phyloP scores from a whole-genome alignment of 2,113 vertebrate genomes.

The Aptenodytes patagonicus region DNA sequence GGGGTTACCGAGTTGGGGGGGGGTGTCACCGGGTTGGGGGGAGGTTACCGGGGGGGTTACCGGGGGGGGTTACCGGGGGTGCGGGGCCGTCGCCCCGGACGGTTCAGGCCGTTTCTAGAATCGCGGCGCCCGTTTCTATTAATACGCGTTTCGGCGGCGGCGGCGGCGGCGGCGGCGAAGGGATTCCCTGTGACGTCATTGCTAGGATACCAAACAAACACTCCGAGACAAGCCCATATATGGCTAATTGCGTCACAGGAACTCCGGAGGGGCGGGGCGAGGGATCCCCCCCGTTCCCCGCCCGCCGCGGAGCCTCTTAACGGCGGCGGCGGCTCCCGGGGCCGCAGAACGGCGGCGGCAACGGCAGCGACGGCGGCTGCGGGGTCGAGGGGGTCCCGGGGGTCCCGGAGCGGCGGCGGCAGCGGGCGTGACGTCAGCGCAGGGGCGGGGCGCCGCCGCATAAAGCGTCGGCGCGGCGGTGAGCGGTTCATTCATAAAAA shows the following conservation, averaged over 20 bases:
- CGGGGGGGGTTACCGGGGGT: no score
- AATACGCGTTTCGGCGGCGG: constrained; percentile 73
- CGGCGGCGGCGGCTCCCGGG: background rate
- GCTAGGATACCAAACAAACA: constrained; percentile 99
- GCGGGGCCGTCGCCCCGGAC: background rate
- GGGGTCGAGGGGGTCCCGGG: background rate
- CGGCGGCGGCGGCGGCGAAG: constrained; percentile 76
- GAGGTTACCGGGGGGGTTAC: no score
- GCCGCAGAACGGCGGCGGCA: background rate
- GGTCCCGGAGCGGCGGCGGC: background rate
- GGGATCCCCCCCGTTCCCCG: constrained; percentile 44
- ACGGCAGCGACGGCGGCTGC: background rate
- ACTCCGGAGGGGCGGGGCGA: constrained; percentile 81
- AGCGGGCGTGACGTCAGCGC: constrained; percentile 55
- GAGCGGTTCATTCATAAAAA: constrained; percentile 89
- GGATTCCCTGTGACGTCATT: constrained; percentile 97
- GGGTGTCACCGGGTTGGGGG: no score
- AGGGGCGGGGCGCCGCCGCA: constrained; percentile 18
- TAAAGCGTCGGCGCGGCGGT: constrained; percentile 68
- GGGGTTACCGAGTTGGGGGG: no score
- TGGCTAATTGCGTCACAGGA: constrained; percentile 99
- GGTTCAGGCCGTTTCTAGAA: constrained; percentile 28
- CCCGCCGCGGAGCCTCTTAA: background rate
- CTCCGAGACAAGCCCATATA: constrained; percentile 82
- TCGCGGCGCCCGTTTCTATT: constrained; percentile 80